Conservation (phyloP, 1,140 invertebrate species). For the Oryctes rhinoceros region DNA sequence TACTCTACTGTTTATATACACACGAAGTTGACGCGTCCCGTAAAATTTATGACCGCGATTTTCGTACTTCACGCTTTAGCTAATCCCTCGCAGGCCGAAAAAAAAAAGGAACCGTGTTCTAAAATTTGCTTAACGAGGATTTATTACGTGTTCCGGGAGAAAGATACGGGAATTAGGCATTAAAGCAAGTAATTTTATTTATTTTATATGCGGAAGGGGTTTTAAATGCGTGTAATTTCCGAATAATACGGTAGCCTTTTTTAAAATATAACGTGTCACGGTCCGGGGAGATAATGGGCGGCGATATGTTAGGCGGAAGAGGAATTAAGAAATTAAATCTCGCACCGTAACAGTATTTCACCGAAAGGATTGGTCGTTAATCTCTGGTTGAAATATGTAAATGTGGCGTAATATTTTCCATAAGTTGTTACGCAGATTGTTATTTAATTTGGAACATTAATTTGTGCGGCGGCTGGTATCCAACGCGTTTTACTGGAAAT, state of each 20-base stretch:
- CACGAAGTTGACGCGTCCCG: neutral
- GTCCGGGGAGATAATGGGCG: neutral
- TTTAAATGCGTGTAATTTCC: neutral
- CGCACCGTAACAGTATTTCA: no score
- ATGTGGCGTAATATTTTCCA: no score
- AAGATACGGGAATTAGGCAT: neutral
- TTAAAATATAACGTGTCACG: neutral
- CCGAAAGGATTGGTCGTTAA: no score
- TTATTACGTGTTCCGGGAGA: neutral
- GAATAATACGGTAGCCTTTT: neutral
- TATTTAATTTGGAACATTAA: no score
- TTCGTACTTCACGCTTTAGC: neutral
- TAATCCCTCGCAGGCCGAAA: neutral
- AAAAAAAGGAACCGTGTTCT: neutral
- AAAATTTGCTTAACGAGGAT: conserved; percentile 16
- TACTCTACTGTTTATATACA: neutral
- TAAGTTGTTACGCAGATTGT: no score
- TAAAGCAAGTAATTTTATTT: conserved; percentile 2
- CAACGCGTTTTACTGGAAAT: no score
- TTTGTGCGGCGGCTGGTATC: no score
- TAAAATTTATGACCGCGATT: neutral
- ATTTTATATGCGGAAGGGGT: neutral
- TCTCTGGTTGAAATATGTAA: no score
- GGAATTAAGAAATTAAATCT: neutral
- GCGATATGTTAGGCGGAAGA: neutral